These are phyloP conservation scores for Agonum fuliginosum DNA, from an alignment of 2,888 invertebrate species.

Conservation along the genomic window DNA sequence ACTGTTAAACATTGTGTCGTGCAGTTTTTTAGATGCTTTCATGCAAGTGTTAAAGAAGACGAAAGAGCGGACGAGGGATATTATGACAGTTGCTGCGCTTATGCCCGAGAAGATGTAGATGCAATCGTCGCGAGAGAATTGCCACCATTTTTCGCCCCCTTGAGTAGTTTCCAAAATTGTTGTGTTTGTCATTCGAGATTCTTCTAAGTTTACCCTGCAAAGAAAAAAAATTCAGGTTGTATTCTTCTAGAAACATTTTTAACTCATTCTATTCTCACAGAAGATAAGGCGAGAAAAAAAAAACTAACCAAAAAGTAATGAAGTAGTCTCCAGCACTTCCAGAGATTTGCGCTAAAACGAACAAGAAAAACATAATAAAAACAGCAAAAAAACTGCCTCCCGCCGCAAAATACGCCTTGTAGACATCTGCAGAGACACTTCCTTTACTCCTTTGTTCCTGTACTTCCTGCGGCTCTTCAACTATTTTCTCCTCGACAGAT, in stretches of 20 bases:
- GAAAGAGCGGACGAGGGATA: constrained; percentile 73
- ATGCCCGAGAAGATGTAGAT: constrained; percentile 71
- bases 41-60: constrained; percentile 75
- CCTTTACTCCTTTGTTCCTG: constrained; percentile 80
- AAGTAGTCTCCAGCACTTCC: constrained; percentile 88
- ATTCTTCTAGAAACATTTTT: no score
- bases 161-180: constrained; percentile 59
- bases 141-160: constrained; percentile 56
- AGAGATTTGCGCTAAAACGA: constrained; percentile 80
- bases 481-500: constrained; percentile 69
- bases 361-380: constrained; percentile 77
- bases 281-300: constrained; percentile 5
- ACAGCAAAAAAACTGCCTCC: constrained; percentile 81
- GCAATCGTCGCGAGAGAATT: constrained; percentile 66
- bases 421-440: constrained; percentile 73
- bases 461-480: constrained; percentile 69
- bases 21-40: constrained; percentile 75
- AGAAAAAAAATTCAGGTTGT: neutral
- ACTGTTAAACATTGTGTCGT: constrained; percentile 75
- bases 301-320: constrained; percentile 82
- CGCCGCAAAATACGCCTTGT: constrained; percentile 82
- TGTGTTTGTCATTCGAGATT: constrained; percentile 60
- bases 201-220: constrained; percentile 69
- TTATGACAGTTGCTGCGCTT: constrained; percentile 69
- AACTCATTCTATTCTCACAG: no score